A percentile compares a stretch with the other conserved stretches of the same genome.
phyloP scores from a whole-genome alignment of 2,113 vertebrate species.

The Rafetus swinhoei region DNA sequence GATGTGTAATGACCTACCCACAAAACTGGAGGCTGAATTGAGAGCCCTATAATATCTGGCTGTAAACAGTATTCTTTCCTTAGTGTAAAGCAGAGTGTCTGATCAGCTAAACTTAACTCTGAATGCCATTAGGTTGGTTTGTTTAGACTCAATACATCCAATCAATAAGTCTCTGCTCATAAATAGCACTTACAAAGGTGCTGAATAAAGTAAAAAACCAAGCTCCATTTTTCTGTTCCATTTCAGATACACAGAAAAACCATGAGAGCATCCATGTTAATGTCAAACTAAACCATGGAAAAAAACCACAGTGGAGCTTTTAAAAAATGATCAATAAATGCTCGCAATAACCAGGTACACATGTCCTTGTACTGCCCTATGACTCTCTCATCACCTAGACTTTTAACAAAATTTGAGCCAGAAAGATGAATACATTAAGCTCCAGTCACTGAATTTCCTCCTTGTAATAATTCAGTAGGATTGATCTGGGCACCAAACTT shows the following conservation, averaged over 20 bases:
- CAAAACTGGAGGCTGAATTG: background rate
- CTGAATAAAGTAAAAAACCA: slow-evolving; percentile 2
- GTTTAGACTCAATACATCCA: background rate
- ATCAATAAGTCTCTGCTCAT: background rate
- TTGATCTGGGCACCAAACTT: background rate
- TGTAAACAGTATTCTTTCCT: background rate
- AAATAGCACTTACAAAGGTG: slow-evolving; percentile 8
- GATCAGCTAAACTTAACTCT: background rate
- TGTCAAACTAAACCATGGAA: background rate
- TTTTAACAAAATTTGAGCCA: background rate
- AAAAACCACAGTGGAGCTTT: background rate
- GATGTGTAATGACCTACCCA: background rate
- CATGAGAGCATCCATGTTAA: background rate
- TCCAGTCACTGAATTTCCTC: background rate
- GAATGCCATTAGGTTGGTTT: background rate
- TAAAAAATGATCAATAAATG: background rate
- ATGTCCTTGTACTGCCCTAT: background rate
- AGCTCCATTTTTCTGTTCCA: background rate
- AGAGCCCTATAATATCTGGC: background rate
- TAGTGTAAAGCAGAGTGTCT: background rate
- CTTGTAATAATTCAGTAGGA: background rate
- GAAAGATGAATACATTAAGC: background rate
- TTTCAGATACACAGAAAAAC: background rate
- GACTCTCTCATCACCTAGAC: background rate
- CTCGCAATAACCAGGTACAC: background rate